Conservation (phyloP, 2,113 vertebrate genomes). For the Azemiops feae region DNA sequence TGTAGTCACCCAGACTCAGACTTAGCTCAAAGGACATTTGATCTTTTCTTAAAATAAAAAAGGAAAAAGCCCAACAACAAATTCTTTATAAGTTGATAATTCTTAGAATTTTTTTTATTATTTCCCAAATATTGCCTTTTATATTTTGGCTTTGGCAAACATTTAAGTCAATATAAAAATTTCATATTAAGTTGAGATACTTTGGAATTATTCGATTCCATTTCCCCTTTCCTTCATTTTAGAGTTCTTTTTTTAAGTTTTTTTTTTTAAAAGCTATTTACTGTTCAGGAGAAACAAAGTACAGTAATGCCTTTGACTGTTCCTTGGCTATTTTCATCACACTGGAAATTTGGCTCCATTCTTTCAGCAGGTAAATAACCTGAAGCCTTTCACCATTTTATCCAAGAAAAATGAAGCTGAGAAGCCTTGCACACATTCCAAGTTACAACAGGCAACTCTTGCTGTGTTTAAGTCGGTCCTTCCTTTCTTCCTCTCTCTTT, state of each 20-base stretch:
- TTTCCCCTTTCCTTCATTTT: slow-evolving; percentile 36
- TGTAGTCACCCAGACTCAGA: not conserved
- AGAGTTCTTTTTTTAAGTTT: not conserved
- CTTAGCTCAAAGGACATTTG: not conserved
- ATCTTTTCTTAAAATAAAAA: not conserved
- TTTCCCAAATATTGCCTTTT: slow-evolving; percentile 11
- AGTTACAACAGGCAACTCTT: slow-evolving; percentile 75
- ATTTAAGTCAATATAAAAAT: not conserved
- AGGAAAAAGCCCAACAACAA: not conserved
- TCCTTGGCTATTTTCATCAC: slow-evolving; percentile 79
- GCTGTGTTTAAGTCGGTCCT: slow-evolving; percentile 72
- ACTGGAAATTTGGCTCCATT: slow-evolving; percentile 75
- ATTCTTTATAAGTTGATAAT: not conserved
- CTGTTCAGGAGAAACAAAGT: slow-evolving; percentile 72
- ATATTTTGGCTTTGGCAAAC: not conserved
- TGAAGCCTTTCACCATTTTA: slow-evolving; percentile 72
- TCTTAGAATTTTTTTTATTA: not conserved
- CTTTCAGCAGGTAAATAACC: slow-evolving; percentile 81
- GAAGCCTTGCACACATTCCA: slow-evolving; percentile 77
- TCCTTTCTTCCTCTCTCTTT: slow-evolving; percentile 23
- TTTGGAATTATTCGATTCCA: slow-evolving; percentile 62
- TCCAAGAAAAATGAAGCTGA: slow-evolving; percentile 64
- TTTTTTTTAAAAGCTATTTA: slow-evolving; percentile 55
- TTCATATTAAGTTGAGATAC: slow-evolving; percentile 57
- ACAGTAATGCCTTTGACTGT: slow-evolving; percentile 79